A percentile compares a stretch with the other conserved stretches of the same genome.
Conservation (phyloP, 2,113 vertebrate species). For the Prochilodus magdalenae region DNA sequence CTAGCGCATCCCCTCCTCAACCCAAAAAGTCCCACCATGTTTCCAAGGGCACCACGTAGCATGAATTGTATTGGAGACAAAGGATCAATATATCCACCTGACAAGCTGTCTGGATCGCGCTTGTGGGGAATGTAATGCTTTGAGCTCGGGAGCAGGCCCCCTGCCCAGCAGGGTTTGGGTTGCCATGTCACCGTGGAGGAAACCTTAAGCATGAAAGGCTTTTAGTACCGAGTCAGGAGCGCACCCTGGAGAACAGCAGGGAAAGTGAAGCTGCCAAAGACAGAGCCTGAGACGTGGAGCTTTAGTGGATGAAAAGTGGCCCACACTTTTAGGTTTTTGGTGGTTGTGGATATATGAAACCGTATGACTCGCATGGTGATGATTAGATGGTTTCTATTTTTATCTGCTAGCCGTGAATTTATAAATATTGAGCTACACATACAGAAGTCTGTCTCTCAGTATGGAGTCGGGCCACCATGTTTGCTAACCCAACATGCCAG, state of each 20-base stretch:
- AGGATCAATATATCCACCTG: constrained; percentile 72
- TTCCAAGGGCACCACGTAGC: constrained; percentile 62
- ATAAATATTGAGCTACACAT: too few relatives aligned
- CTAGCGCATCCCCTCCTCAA: not conserved
- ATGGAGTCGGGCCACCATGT: too few relatives aligned
- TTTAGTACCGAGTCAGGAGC: constrained; percentile 48
- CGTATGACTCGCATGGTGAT: not conserved
- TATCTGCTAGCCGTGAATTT: too few relatives aligned
- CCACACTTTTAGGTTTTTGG: constrained; percentile 29
- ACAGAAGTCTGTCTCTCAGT: too few relatives aligned
- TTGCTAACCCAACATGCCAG: too few relatives aligned
- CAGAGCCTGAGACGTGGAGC: constrained; percentile 58
- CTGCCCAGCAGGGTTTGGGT: constrained; percentile 47
- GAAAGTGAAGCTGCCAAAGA: constrained; percentile 48
- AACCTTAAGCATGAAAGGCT: constrained; percentile 56
- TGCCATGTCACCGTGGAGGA: constrained; percentile 62
- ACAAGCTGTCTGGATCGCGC: constrained; percentile 74
- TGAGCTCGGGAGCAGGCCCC: constrained; percentile 57
- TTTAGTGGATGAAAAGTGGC: constrained; percentile 48
- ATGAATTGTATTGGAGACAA: constrained; percentile 71
- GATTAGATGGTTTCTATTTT: not conserved
- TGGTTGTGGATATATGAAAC: not conserved
- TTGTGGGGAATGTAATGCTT: constrained; percentile 70
- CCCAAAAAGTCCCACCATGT: constrained; percentile 21
- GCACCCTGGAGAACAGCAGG: constrained; percentile 48